Conservation (phyloP, 2,888 invertebrate species). For the Taphrorychus bicolor region DNA sequence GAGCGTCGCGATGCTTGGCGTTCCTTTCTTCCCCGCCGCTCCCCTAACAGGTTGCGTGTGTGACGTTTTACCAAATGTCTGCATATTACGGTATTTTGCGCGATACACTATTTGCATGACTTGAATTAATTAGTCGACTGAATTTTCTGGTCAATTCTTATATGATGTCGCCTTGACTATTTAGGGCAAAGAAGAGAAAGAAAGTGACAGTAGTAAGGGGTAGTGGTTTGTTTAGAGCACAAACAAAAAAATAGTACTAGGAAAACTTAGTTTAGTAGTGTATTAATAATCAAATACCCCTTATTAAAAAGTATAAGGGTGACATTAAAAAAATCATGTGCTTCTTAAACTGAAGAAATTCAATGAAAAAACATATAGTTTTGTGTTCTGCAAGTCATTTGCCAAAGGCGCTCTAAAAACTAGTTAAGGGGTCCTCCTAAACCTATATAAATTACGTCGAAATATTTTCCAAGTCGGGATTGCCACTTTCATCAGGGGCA, state of each 20-base stretch:
- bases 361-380: not conserved
- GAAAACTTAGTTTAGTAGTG: not conserved
- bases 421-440: not conserved
- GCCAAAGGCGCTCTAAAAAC: not conserved
- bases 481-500: not conserved
- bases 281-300: too few species aligned
- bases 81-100: conserved; percentile 32
- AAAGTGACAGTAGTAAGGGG: too few species aligned
- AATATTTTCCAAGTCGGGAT: not conserved
- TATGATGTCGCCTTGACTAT: too few species aligned
- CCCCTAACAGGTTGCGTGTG: conserved; percentile 33
- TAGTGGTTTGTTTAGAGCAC: too few species aligned
- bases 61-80: conserved; percentile 33
- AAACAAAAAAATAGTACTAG: not conserved
- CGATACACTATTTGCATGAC: conserved; percentile 13
- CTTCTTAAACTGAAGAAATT: not conserved
- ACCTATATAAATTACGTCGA: not conserved
- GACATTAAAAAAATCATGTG: not conserved
- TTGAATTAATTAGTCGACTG: conserved; percentile 7
- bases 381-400: not conserved
- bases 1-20: conserved; percentile 24
- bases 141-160: too few species aligned
- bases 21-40: conserved; percentile 21
- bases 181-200: not conserved
- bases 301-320: too few species aligned